These are phyloP conservation scores for Sinodicranocentrus sp. DNA, from an alignment of 2,888 invertebrate species.

Conservation along the genomic window DNA sequence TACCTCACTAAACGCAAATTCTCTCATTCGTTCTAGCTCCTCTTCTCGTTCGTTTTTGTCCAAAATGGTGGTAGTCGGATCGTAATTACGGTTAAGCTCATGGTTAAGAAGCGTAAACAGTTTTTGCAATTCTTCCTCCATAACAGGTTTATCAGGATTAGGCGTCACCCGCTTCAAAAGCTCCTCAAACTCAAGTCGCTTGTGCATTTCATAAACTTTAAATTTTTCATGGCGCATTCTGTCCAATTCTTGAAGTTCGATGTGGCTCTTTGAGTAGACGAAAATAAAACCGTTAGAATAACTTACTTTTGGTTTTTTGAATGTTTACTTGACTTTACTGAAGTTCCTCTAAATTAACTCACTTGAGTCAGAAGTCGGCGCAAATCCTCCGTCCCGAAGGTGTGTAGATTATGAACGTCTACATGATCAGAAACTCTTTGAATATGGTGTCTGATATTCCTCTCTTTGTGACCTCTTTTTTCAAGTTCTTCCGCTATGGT, in stretches of 20 bases:
- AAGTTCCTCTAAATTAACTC: not conserved
- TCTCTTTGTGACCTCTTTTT: not conserved
- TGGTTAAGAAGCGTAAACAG: too few relatives aligned
- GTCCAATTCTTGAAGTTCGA: slow-evolving; percentile 2
- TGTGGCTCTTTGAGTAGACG: slow-evolving; percentile 9
- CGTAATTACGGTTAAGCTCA: not conserved
- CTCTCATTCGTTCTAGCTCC: slow-evolving; percentile 49
- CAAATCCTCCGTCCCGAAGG: slow-evolving; percentile 35
- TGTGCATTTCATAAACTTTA: slow-evolving; percentile 61
- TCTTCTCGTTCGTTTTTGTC: slow-evolving; percentile 29
- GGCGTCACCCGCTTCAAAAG: slow-evolving; percentile 29
- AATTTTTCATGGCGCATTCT: not conserved
- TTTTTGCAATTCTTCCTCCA: too few relatives aligned
- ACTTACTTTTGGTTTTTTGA: too few relatives aligned
- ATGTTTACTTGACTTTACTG: not conserved
- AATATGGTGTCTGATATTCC: not conserved
- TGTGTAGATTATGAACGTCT: slow-evolving; percentile 9
- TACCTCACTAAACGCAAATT: slow-evolving; percentile 32
- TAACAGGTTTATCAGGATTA: too few relatives aligned
- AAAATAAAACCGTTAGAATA: too few relatives aligned
- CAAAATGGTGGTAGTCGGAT: not conserved
- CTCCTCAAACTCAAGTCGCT: slow-evolving; percentile 48
- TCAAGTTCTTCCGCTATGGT: slow-evolving; percentile 2
- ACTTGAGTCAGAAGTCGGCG: slow-evolving; percentile 25
- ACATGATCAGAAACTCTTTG: not conserved